Conservation (phyloP, 2,797 vertebrate species). For the Astyanax mexicanus region DNA sequence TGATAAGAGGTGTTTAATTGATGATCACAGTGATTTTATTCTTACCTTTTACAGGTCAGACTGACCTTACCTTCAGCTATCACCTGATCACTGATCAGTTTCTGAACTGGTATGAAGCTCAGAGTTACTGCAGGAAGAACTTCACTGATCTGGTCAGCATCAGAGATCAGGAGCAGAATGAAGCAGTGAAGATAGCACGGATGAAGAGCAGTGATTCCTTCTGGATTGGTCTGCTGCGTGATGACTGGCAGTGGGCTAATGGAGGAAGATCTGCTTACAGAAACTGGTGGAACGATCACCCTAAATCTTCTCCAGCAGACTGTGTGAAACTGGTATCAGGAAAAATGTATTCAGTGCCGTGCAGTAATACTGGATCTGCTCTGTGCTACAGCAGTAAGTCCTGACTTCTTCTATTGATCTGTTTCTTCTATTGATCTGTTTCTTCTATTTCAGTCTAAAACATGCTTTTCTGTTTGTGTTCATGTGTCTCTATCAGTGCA, state of each 20-base stretch:
- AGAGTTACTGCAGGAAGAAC: background rate
- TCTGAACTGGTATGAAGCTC: background rate
- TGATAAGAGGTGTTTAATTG: too few species aligned
- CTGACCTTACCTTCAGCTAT: background rate
- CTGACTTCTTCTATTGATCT: too few species aligned
- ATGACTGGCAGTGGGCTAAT: background rate
- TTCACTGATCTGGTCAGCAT: background rate
- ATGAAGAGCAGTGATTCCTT: background rate
- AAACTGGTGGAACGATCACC: background rate
- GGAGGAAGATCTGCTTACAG: constrained; percentile 55
- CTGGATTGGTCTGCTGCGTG: constrained; percentile 66
- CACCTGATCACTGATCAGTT: background rate
- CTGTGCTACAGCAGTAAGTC: constrained; percentile 14
- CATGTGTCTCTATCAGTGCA: too few species aligned
- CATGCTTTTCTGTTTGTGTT: too few species aligned
- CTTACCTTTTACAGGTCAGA: background rate
- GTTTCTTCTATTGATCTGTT: too few species aligned
- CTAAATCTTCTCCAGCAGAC: accelerated
- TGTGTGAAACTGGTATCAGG: background rate
- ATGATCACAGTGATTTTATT: too few species aligned
- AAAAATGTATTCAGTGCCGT: background rate
- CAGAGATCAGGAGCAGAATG: background rate
- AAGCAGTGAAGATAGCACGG: accelerated
- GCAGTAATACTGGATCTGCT: background rate
- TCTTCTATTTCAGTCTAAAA: too few species aligned